phyloP scores from a whole-genome alignment of 2,113 vertebrate species.

The Accipiter virgatus region DNA sequence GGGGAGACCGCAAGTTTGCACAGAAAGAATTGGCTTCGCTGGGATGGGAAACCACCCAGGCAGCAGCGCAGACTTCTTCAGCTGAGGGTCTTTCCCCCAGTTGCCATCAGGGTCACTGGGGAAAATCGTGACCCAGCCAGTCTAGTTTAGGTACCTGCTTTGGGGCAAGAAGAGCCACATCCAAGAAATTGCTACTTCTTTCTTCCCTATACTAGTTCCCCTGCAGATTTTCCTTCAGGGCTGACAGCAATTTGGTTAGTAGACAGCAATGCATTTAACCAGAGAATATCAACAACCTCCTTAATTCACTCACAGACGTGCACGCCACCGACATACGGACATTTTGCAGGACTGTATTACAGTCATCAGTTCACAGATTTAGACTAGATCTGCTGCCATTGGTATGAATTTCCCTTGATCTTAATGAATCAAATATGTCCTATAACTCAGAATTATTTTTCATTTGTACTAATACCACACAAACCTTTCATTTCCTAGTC shows the following conservation, averaged over 20 bases:
- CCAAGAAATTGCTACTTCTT: not conserved
- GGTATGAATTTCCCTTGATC: not conserved
- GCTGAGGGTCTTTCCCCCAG: not conserved
- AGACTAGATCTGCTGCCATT: not conserved
- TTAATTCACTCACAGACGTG: not conserved
- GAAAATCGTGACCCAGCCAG: not conserved
- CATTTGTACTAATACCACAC: not conserved
- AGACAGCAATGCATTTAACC: not conserved
- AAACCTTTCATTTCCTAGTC: not conserved
- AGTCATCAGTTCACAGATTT: not conserved
- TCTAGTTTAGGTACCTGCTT: not conserved
- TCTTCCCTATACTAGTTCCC: not conserved
- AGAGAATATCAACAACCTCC: not conserved
- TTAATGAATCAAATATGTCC: not conserved
- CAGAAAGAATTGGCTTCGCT: not conserved
- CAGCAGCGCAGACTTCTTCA: not conserved
- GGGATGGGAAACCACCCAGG: not conserved
- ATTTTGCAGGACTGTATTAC: not conserved
- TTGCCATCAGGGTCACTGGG: not conserved
- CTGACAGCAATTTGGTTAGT: not conserved
- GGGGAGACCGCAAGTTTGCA: not conserved
- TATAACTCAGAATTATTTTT: not conserved
- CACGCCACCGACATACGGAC: rapidly evolving
- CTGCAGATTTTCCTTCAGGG: not conserved
- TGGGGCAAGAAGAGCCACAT: not conserved